Evolutionary conservation across 1,140 invertebrate species (phyloP).

Genomic region (Coenobita brevimanus): DNA sequence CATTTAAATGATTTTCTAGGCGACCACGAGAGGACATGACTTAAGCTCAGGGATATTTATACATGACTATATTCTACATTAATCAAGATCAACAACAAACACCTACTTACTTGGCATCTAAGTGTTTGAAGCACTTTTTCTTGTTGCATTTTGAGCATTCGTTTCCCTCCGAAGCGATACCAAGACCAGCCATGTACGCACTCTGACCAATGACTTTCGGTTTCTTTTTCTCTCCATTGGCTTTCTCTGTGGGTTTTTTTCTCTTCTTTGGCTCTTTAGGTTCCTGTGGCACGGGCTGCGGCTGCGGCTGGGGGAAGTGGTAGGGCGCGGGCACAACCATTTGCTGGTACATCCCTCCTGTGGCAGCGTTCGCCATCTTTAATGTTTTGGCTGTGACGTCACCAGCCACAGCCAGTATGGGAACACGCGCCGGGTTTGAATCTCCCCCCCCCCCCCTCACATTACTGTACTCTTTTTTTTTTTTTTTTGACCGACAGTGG

Average conservation of each 20-base stretch:
- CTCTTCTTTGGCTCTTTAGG: conserved; percentile 61
- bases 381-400: conserved; percentile 67
- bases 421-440: conserved; percentile 58
- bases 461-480: neutral
- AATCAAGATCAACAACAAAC: neutral
- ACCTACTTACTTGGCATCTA: conserved; percentile 54
- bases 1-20: neutral
- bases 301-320: conserved; percentile 60
- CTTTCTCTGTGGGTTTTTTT: conserved; percentile 58
- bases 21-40: neutral
- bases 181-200: conserved; percentile 37
- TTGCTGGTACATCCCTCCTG: conserved; percentile 62
- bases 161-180: neutral
- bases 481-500: neutral
- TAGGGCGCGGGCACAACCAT: conserved; percentile 63
- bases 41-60: no score
- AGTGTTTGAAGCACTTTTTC: conserved; percentile 62
- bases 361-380: conserved; percentile 62
- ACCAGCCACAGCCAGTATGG: conserved; percentile 44
- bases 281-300: conserved; percentile 39
- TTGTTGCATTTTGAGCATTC: conserved; percentile 59
- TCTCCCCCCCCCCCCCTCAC: neutral
- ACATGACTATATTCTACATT: no score
- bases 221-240: conserved; percentile 56
- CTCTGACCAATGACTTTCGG: conserved; percentile 50